These are phyloP conservation scores for Anguilla rostrata DNA, from an alignment of 2,113 vertebrate genomes.

Conservation along the genomic window DNA sequence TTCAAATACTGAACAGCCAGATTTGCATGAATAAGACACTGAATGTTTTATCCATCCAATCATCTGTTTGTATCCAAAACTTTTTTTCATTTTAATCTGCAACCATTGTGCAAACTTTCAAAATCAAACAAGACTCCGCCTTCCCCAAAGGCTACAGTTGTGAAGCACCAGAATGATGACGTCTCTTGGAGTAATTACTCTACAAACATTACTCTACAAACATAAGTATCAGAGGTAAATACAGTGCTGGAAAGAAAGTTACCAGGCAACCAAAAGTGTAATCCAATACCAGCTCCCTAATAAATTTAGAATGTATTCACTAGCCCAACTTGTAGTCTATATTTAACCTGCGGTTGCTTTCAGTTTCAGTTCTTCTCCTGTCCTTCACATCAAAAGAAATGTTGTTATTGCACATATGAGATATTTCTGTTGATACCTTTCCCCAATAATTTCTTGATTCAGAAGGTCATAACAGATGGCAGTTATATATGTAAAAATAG, in stretches of 20 bases:
- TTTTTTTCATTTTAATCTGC: background rate
- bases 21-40: background rate
- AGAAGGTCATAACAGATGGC: background rate
- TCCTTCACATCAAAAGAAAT: background rate
- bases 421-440: background rate
- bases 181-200: conserved; percentile 65
- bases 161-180: conserved; percentile 61
- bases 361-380: conserved; percentile 69
- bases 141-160: conserved; percentile 65
- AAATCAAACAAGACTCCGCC: conserved; percentile 26
- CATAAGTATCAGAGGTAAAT: conserved; percentile 56
- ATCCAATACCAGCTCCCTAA: conserved; percentile 61
- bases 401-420: background rate
- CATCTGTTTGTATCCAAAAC: background rate
- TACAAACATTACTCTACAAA: conserved; percentile 68
- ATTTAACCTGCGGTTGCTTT: conserved; percentile 65
- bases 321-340: conserved; percentile 65
- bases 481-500: background rate
- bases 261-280: conserved; percentile 58
- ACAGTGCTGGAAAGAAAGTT: conserved; percentile 59
- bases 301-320: conserved; percentile 44
- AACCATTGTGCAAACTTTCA: background rate
- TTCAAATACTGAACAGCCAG: background rate
- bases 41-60: background rate
- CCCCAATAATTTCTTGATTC: background rate